These are phyloP conservation scores for Artibeus jamaicensis DNA, from an alignment of 2,797 vertebrate species.

Conservation along the genomic window DNA sequence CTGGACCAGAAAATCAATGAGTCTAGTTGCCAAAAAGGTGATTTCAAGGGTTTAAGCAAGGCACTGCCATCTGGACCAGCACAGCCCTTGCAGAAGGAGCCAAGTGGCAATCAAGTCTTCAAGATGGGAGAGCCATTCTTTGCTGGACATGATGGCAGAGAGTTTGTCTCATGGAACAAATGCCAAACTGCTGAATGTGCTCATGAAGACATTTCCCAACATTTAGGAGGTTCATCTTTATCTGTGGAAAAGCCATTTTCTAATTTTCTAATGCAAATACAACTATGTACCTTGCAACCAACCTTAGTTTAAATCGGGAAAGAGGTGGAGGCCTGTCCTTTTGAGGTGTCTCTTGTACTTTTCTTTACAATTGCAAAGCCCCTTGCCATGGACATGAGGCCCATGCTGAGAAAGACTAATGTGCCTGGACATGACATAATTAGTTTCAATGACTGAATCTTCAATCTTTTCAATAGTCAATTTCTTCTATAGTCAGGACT, in stretches of 20 bases:
- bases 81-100: background rate
- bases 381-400: background rate
- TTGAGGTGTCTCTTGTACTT: background rate
- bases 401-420: background rate
- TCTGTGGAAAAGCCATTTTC: background rate
- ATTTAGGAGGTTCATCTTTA: background rate
- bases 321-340: background rate
- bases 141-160: background rate
- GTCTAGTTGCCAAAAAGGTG: background rate
- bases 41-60: background rate
- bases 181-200: background rate
- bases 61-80: background rate
- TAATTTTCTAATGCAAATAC: constrained; percentile 1
- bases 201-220: background rate
- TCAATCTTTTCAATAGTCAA: constrained; percentile 44
- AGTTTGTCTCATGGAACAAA: background rate
- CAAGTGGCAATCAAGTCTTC: too few species aligned
- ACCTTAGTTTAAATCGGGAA: background rate
- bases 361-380: background rate
- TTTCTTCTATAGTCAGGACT: constrained; percentile 20
- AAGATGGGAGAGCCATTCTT: accelerated
- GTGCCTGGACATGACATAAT: constrained; percentile 3
- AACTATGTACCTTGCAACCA: background rate
- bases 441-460: background rate
- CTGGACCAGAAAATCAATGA: background rate